Percentiles rank a stretch among this genome's conserved stretches.
phyloP scores from a whole-genome alignment of 2,888 invertebrate genomes.

The Eristalinus aeneus region DNA sequence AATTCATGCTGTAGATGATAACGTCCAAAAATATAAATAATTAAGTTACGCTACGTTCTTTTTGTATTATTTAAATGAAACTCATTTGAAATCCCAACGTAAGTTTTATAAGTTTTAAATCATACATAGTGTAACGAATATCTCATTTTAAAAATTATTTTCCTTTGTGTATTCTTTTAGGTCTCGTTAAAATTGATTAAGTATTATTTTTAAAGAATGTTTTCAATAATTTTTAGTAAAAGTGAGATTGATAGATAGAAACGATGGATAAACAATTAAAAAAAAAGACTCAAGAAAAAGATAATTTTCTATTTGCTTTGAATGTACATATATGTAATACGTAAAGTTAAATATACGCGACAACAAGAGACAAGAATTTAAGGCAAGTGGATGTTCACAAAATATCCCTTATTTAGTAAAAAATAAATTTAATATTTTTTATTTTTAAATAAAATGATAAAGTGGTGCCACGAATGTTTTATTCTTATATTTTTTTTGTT shows the following conservation, averaged over 20 bases:
- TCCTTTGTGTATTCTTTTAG: not conserved
- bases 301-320: conserved; percentile 31
- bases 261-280: not conserved
- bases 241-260: not conserved
- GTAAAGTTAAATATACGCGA: not conserved
- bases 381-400: conserved; percentile 19
- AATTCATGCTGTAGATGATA: conserved; percentile 3
- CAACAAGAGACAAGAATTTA: conserved; percentile 25
- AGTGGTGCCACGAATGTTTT: conserved; percentile 68
- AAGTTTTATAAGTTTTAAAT: conserved; percentile 20
- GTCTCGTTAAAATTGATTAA: conserved; percentile 17
- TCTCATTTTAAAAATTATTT: conserved; percentile 23
- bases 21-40: conserved; percentile 14
- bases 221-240: conserved; percentile 52
- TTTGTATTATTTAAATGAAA: conserved; percentile 5
- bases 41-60: not conserved
- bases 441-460: conserved; percentile 65
- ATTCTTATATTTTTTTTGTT: conserved; percentile 24
- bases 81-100: conserved; percentile 48
- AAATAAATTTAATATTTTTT: conserved; percentile 36
- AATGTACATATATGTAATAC: conserved; percentile 27
- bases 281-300: conserved; percentile 4
- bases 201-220: conserved; percentile 39
- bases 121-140: not conserved
- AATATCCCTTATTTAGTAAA: conserved; percentile 28